Conservation (phyloP, 2,888 invertebrate genomes). For the Stegana nigrithorax region DNA sequence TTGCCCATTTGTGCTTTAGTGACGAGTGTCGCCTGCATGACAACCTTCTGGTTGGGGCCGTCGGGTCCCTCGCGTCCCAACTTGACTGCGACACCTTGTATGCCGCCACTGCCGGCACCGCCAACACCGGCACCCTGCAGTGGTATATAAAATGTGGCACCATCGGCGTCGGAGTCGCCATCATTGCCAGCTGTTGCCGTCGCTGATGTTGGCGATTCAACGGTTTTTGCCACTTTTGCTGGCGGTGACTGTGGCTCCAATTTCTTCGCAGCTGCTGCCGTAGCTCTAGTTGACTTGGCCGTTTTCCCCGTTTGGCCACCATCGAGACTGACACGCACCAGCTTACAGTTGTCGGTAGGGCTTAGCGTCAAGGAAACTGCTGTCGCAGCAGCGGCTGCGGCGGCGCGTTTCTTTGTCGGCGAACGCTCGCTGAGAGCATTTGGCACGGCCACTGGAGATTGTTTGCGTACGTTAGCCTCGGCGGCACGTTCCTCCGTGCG, state of each 20-base stretch:
- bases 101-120: slow-evolving; percentile 66
- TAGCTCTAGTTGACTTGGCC: slow-evolving; percentile 25
- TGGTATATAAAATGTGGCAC: slow-evolving; percentile 76
- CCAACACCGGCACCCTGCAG: slow-evolving; percentile 69
- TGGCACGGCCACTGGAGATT: slow-evolving; percentile 28
- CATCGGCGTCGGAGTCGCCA: slow-evolving; percentile 71
- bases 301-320: slow-evolving; percentile 43
- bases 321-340: slow-evolving; percentile 72
- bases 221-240: slow-evolving; percentile 34
- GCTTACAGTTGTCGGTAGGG: slow-evolving; percentile 69
- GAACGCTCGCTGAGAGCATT: slow-evolving; percentile 47
- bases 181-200: slow-evolving; percentile 32
- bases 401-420: slow-evolving; percentile 52
- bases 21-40: slow-evolving; percentile 75
- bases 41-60: slow-evolving; percentile 74
- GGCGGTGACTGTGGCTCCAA: slow-evolving; percentile 36
- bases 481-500: slow-evolving; percentile 39
- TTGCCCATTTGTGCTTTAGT: slow-evolving; percentile 72
- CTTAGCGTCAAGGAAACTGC: slow-evolving; percentile 66
- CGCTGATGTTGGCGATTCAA: background rate
- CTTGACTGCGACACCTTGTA: slow-evolving; percentile 76
- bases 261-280: slow-evolving; percentile 40
- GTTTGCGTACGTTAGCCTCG: background rate
- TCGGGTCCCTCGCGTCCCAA: slow-evolving; percentile 74
- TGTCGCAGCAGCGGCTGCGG: slow-evolving; percentile 54